Evolutionary conservation across 2,888 invertebrate genomes (phyloP), one percentile per base, ranked within the genome.

Genomic region (Melanophora roralis): DNA sequence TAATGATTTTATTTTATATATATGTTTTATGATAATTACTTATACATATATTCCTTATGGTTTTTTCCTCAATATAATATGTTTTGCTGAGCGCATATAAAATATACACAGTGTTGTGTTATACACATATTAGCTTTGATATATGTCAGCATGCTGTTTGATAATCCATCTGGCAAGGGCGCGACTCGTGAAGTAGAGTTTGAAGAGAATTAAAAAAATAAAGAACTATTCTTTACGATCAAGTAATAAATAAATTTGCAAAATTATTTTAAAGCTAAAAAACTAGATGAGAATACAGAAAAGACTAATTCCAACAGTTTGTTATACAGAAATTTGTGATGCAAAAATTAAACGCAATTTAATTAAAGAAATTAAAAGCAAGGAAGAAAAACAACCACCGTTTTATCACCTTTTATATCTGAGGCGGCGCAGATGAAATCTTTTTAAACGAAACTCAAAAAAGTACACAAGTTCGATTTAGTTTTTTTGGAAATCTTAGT

Each of bases 391-490:
- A 55, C 69, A 51, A 78, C 69, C 69, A 79, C 65, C 62, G 16
- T 27, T 14, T 36, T 43, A 78, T 64, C 69, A 79, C 65, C 62
- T n/a, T 27, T 14, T 36, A 34, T 14, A 19, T 74, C 53, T 69
- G 78, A 74, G 73, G 74, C 78, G 73, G 74, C 79, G 79, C 79
- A 79, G 74, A 78, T 73, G 68, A 62, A 67, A 68, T 65, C 73
- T 74, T 43, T 23, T 36, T 78, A 64, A 53, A 71, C 8, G n/a
- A 27, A 6, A n/a, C n/a, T n/a, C n/a, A 73, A 57, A 51, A 68
- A 78, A 74, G n/a, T 73, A 78, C 68, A 73, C 49, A 74, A 79
- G 60, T 53, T 67, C 14, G 36, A 14, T 40, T 65, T 27, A 36
- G 40, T 53, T 73, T 49, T 57, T n/a, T 69, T 55, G 6, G 16